phyloP scores from a whole-genome alignment of 2,113 vertebrate genomes.

The Alligator mississippiensis region DNA sequence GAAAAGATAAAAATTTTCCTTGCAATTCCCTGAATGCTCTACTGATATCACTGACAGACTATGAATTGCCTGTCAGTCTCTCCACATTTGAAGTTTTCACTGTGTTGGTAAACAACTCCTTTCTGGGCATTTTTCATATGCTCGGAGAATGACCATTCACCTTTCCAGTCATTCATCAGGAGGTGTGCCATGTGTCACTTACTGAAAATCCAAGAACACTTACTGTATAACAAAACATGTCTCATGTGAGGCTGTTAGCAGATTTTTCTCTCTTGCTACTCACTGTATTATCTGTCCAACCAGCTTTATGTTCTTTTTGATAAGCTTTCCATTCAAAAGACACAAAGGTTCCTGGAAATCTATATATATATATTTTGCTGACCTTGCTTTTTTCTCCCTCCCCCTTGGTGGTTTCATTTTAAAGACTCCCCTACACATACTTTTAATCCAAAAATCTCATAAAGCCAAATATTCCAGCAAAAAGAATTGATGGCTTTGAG shows the following conservation, averaged over 20 bases:
- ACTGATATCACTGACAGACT: not conserved
- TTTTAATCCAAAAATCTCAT: not conserved
- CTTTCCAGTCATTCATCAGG: not conserved
- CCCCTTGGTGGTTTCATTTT: not conserved
- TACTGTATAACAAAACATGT: not conserved
- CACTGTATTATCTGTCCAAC: conserved; percentile 11
- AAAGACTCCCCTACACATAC: not conserved
- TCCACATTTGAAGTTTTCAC: not conserved
- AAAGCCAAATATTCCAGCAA: not conserved
- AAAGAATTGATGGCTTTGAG: not conserved
- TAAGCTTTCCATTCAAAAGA: conserved; percentile 2
- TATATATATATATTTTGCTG: not conserved
- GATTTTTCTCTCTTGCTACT: not conserved
- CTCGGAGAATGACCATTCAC: not conserved
- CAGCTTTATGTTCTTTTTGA: conserved; percentile 20
- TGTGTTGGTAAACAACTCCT: not conserved
- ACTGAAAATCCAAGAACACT: not conserved
- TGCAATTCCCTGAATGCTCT: not conserved
- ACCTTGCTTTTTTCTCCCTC: not conserved
- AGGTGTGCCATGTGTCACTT: not conserved
- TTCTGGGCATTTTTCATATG: not conserved
- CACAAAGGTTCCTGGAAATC: conserved; percentile 8
- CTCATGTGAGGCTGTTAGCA: not conserved
- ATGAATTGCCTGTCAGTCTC: not conserved
- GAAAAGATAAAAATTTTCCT: not conserved